Percentiles rank a stretch among this genome's conserved stretches.
Evolutionary conservation across 2,888 invertebrate species (phyloP).

Genomic region (Allophyes oxyacanthae): DNA sequence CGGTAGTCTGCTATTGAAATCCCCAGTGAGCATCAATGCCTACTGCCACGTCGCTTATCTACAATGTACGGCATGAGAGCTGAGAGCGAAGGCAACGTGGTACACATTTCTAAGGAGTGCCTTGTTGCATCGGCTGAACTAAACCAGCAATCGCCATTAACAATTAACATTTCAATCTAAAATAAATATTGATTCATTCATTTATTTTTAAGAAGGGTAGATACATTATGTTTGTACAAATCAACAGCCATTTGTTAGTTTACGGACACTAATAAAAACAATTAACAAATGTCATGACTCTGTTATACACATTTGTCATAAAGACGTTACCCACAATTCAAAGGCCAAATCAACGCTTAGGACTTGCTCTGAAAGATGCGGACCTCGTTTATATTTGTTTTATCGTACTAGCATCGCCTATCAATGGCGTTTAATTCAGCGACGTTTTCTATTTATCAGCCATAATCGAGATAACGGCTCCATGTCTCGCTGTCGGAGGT

Average conservation of each 20-base stretch:
- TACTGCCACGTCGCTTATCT: conserved; percentile 87
- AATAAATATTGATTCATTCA: too few relatives aligned
- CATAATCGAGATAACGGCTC: conserved; percentile 60
- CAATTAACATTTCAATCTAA: conserved; percentile 41
- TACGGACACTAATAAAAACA: too few relatives aligned
- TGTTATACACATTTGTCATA: conserved; percentile 15
- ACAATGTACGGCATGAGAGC: conserved; percentile 75
- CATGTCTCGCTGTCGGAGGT: conserved; percentile 62
- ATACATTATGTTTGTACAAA: too few relatives aligned
- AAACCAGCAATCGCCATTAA: conserved; percentile 61
- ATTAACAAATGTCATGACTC: conserved; percentile 20
- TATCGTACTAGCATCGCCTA: conserved; percentile 2
- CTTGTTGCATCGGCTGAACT: conserved; percentile 72
- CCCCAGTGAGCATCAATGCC: conserved; percentile 86
- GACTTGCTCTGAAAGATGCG: conserved; percentile 6
- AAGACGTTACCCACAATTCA: conserved; percentile 8
- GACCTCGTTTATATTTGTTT: too few relatives aligned
- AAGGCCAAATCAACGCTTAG: conserved; percentile 11
- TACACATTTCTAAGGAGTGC: conserved; percentile 76
- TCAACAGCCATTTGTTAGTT: too few relatives aligned
- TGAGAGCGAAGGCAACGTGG: conserved; percentile 38
- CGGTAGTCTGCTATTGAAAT: conserved; percentile 84
- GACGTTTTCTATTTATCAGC: conserved; percentile 48
- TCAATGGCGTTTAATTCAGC: conserved; percentile 36
- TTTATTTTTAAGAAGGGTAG: too few relatives aligned